These are phyloP conservation scores for Conus ventricosus DNA, from an alignment of 1,140 invertebrate genomes.

Conservation along the genomic window DNA sequence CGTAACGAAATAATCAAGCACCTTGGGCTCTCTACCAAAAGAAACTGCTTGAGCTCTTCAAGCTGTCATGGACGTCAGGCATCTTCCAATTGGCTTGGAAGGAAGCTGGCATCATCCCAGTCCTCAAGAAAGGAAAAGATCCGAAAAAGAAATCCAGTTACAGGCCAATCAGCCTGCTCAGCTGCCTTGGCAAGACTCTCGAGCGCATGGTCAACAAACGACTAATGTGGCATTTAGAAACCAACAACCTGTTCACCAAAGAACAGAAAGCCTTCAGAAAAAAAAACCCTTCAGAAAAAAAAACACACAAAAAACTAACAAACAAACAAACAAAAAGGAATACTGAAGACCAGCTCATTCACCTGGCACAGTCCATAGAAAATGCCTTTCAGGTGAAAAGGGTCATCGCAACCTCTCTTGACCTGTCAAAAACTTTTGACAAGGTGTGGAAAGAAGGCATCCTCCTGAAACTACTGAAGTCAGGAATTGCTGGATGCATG, in stretches of 20 bases:
- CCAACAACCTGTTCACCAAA: background rate
- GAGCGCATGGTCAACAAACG: background rate
- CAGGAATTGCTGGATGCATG: too few relatives aligned
- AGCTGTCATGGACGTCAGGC: too few relatives aligned
- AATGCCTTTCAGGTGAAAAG: background rate
- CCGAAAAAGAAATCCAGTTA: background rate
- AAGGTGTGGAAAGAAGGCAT: background rate
- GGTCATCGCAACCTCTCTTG: background rate
- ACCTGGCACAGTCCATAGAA: too few relatives aligned
- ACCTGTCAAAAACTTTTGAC: background rate
- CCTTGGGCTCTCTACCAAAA: too few relatives aligned
- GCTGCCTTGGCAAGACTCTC: background rate
- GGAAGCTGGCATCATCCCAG: too few relatives aligned
- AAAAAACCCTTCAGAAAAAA: too few relatives aligned
- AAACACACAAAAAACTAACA: too few relatives aligned
- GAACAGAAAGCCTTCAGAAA: background rate
- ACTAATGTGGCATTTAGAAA: background rate
- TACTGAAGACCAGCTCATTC: too few relatives aligned
- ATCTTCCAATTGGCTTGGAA: too few relatives aligned
- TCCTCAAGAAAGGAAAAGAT: background rate
- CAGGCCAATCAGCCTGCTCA: background rate
- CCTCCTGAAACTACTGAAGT: slow-evolving; percentile 28
- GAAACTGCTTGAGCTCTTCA: too few relatives aligned
- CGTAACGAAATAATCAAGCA: too few relatives aligned
- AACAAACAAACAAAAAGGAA: too few relatives aligned